These are phyloP conservation scores for Catharus fuscescens DNA, from an alignment of 2,113 vertebrate species.

Conservation along the genomic window DNA sequence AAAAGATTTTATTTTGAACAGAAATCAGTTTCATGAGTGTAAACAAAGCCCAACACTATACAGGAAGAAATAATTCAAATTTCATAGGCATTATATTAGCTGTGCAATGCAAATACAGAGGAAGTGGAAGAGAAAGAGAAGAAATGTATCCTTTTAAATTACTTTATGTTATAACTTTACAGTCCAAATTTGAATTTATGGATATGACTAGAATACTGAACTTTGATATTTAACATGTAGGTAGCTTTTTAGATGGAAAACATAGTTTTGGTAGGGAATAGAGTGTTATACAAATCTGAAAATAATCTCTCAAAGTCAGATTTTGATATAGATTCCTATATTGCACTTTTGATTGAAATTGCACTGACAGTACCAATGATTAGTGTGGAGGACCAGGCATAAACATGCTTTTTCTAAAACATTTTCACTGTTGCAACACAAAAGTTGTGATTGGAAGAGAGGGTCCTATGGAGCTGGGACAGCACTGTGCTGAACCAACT, in stretches of 20 bases:
- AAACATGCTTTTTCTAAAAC: not conserved
- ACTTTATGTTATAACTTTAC: not conserved
- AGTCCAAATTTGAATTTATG: not conserved
- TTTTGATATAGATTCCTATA: not conserved
- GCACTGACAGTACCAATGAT: not conserved
- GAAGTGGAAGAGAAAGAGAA: too few species aligned
- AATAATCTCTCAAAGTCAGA: not conserved
- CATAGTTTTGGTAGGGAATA: fast-evolving
- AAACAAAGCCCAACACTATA: not conserved
- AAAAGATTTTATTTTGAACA: not conserved
- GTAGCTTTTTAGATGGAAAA: not conserved
- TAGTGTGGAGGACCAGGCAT: too few species aligned
- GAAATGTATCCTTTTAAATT: not conserved
- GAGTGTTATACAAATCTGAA: not conserved
- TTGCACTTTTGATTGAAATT: not conserved
- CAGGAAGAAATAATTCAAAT: not conserved
- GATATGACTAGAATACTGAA: not conserved
- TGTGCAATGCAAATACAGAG: not conserved
- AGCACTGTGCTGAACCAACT: not conserved
- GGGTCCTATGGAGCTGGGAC: not conserved
- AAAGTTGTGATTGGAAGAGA: not conserved
- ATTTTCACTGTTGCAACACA: not conserved
- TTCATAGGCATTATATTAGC: not conserved
- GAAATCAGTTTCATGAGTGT: not conserved
- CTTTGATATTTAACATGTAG: not conserved